These are phyloP conservation scores for Strigamia transsilvanica DNA, from an alignment of 2,888 invertebrate species.

Conservation along the genomic window DNA sequence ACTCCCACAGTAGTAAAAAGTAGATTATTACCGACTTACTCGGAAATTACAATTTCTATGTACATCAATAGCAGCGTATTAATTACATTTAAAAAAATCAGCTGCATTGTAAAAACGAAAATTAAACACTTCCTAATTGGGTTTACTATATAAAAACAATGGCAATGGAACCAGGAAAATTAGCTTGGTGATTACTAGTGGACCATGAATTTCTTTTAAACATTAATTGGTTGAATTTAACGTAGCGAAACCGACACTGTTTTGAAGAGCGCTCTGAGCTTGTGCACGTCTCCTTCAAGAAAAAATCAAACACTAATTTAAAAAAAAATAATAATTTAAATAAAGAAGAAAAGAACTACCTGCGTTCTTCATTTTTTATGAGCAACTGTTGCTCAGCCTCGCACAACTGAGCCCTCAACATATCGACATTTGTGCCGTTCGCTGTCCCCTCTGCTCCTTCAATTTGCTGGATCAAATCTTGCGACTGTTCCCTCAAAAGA, in stretches of 20 bases:
- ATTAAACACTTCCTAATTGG: constrained; percentile 4
- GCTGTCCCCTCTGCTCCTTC: constrained; percentile 53
- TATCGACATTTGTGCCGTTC: constrained; percentile 42
- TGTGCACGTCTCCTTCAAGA: neutral
- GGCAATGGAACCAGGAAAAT: neutral
- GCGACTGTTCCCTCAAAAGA: constrained; percentile 53
- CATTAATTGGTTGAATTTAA: neutral
- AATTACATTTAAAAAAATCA: neutral
- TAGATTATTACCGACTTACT: neutral
- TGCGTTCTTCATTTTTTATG: constrained; percentile 55
- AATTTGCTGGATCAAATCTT: constrained; percentile 53
- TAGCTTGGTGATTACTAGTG: neutral
- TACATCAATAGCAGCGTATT: constrained; percentile 13
- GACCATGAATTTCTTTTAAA: neutral
- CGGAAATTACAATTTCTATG: constrained; percentile 13
- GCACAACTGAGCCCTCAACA: constrained; percentile 51
- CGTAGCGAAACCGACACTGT: neutral
- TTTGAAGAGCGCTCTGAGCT: neutral
- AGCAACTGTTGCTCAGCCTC: constrained; percentile 55
- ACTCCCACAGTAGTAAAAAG: neutral
- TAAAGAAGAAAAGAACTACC: constrained; percentile 35
- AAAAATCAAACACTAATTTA: no score
- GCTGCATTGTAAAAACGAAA: neutral
- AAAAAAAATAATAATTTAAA: no score
- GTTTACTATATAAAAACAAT: neutral